Evolutionary conservation across 2,113 vertebrate species (phyloP).

Genomic region (Polyodon spathula): DNA sequence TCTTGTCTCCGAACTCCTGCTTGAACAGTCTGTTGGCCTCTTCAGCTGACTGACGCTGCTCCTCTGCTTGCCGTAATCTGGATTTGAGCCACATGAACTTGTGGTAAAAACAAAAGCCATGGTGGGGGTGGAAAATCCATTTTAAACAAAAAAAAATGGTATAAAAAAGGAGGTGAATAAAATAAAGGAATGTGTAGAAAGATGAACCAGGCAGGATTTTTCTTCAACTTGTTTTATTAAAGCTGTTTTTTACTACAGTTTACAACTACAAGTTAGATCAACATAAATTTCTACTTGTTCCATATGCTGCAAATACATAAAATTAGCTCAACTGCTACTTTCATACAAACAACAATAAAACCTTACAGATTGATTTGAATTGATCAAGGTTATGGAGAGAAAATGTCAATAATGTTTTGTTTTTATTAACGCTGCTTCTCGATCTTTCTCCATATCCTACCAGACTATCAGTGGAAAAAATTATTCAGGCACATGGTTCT

Average conservation of each 20-base stretch:
- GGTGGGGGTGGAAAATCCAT: slow-evolving; percentile 56
- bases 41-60: slow-evolving; percentile 66
- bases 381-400: slow-evolving; percentile 1
- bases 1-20: slow-evolving; percentile 95
- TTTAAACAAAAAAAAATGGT: slow-evolving; percentile 41
- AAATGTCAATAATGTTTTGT: background rate
- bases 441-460: background rate
- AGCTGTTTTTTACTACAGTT: slow-evolving; percentile 77
- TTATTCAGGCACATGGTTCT: slow-evolving; percentile 25
- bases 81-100: slow-evolving; percentile 83
- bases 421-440: background rate
- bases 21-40: slow-evolving; percentile 94
- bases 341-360: slow-evolving; percentile 11
- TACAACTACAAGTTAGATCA: slow-evolving; percentile 82
- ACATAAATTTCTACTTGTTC: slow-evolving; percentile 70
- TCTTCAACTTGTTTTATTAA: slow-evolving; percentile 74
- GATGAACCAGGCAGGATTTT: slow-evolving; percentile 70
- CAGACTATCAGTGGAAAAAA: background rate
- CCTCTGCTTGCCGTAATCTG: slow-evolving; percentile 87
- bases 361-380: slow-evolving; percentile 19
- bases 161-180: slow-evolving; percentile 10
- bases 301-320: slow-evolving; percentile 22
- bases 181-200: slow-evolving; percentile 31
- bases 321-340: slow-evolving; percentile 5
- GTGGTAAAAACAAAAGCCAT: slow-evolving; percentile 77